These are phyloP conservation scores for Rallus limicola DNA, from an alignment of 2,113 vertebrate species.

Conservation along the genomic window DNA sequence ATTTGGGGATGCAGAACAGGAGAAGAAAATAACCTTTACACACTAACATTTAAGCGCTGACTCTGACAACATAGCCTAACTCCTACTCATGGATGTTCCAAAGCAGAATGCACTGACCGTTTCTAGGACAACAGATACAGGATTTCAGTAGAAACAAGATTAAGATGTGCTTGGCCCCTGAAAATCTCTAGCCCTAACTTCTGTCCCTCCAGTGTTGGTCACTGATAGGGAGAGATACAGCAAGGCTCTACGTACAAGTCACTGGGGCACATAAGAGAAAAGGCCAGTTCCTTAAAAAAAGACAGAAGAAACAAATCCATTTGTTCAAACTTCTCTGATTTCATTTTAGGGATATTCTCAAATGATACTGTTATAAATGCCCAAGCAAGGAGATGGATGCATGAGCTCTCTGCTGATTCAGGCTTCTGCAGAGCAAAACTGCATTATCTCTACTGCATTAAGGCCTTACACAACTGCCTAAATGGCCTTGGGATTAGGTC, in stretches of 20 bases:
- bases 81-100: background rate
- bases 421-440: conserved; percentile 8
- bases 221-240: background rate
- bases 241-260: background rate
- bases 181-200: background rate
- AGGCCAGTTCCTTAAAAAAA: background rate
- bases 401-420: background rate
- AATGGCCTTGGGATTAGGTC: conserved; percentile 50
- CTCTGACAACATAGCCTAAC: background rate
- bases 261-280: background rate
- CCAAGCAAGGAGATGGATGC: background rate
- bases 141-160: background rate
- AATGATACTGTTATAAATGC: background rate
- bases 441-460: conserved; percentile 55
- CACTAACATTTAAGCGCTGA: background rate
- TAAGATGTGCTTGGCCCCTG: background rate
- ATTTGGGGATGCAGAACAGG: background rate
- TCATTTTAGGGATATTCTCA: background rate
- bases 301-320: background rate
- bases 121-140: background rate
- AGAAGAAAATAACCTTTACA: background rate
- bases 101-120: background rate
- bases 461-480: conserved; percentile 1
- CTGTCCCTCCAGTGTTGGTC: background rate
- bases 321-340: background rate